These are phyloP conservation scores for Alosa alosa DNA, from an alignment of 2,113 vertebrate genomes.

Conservation along the genomic window DNA sequence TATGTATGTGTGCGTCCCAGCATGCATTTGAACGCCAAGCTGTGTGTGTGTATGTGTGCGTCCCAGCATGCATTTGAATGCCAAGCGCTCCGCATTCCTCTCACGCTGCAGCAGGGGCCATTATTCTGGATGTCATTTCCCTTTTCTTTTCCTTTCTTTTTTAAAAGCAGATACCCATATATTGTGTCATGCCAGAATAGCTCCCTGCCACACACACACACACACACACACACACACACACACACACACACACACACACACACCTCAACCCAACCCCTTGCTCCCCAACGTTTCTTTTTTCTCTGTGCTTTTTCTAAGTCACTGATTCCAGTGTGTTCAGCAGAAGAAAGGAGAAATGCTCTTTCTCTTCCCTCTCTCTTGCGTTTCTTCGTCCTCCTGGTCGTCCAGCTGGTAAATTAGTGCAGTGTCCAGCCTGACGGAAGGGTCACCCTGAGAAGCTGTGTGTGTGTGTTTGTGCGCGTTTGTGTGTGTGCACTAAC, in stretches of 20 bases:
- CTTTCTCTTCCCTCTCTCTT: neutral
- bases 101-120: neutral
- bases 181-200: neutral
- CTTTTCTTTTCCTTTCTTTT: neutral
- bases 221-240: slow-evolving; percentile 4
- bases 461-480: neutral
- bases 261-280: too few species aligned
- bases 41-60: too few species aligned
- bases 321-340: too few species aligned
- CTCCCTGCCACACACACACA: neutral
- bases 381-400: neutral
- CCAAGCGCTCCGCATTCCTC: neutral
- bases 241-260: neutral
- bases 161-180: neutral
- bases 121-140: neutral
- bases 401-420: slow-evolving; percentile 7
- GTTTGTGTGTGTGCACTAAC: too few species aligned
- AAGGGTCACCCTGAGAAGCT: slow-evolving; percentile 5
- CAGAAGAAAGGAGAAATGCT: too few species aligned
- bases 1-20: too few species aligned
- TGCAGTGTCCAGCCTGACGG: neutral
- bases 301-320: too few species aligned
- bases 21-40: too few species aligned
- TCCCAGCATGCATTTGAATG: neutral
- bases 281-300: too few species aligned